These are phyloP conservation scores for Megalops cyprinoides DNA, from an alignment of 2,797 vertebrate species.

Conservation along the genomic window DNA sequence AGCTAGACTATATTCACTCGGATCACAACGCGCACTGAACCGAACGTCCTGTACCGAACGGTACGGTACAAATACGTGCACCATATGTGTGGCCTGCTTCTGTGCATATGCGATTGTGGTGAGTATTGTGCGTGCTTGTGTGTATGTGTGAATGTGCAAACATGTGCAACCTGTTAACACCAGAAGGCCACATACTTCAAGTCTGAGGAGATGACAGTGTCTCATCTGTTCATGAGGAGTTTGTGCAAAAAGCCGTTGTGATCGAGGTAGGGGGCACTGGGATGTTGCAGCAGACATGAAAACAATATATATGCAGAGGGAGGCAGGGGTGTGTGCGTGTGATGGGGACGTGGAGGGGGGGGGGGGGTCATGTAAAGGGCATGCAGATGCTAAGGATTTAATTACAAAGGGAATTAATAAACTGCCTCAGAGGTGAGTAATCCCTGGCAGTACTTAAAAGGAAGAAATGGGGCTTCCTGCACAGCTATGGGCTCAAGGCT, in stretches of 20 bases:
- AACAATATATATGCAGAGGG: slow-evolving; percentile 37
- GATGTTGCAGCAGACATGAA: slow-evolving; percentile 48
- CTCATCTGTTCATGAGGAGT: slow-evolving; percentile 23
- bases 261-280: slow-evolving; percentile 44
- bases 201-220: slow-evolving; percentile 28
- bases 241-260: neutral
- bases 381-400: slow-evolving; percentile 41
- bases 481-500: slow-evolving; percentile 35
- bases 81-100: neutral
- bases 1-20: too few species aligned
- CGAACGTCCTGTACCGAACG: too few species aligned
- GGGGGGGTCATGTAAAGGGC: neutral
- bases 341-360: neutral
- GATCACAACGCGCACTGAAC: too few species aligned
- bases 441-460: slow-evolving; percentile 55
- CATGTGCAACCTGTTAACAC: slow-evolving; percentile 35
- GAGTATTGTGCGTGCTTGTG: neutral
- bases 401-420: slow-evolving; percentile 55
- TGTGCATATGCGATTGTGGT: too few species aligned
- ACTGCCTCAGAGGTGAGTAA: slow-evolving; percentile 46
- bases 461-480: slow-evolving; percentile 54
- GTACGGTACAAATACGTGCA: too few species aligned
- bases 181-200: slow-evolving; percentile 43
- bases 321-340: neutral
- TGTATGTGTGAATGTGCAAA: slow-evolving; percentile 22